A percentile compares a stretch with the other conserved stretches of the same genome.
Conservation (phyloP, 2,113 vertebrate species). For the Anseranas semipalmata region DNA sequence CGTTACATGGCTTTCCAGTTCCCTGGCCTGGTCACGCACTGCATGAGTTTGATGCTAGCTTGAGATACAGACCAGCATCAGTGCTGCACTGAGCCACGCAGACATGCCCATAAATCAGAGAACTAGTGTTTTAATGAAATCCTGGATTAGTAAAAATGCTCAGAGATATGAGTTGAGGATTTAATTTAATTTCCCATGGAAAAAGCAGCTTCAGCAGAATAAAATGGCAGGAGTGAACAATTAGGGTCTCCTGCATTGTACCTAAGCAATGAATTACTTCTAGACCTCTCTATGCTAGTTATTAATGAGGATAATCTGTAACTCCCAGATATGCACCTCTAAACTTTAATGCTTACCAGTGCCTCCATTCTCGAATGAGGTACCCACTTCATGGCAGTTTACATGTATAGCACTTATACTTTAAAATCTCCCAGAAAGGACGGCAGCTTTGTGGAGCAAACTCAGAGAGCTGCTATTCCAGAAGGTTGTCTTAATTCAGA, state of each 20-base stretch:
- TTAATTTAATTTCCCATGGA: not conserved
- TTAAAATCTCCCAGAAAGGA: not conserved
- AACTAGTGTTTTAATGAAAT: not conserved
- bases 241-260: not conserved
- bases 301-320: not conserved
- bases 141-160: not conserved
- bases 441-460: not conserved
- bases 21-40: not conserved
- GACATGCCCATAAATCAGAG: not conserved
- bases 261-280: not conserved
- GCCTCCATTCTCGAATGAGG: not conserved
- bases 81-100: not conserved
- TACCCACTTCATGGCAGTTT: not conserved
- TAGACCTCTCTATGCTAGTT: not conserved
- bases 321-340: not conserved
- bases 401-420: not conserved
- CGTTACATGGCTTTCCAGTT: not conserved
- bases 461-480: not conserved
- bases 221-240: not conserved
- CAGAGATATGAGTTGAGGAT: not conserved
- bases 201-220: not conserved
- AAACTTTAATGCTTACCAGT: not conserved
- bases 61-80: not conserved
- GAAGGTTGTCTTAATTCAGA: not conserved
- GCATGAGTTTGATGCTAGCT: not conserved